Evolutionary conservation across 2,113 vertebrate species (phyloP).

Genomic region (Heterotilapia buettikoferi): DNA sequence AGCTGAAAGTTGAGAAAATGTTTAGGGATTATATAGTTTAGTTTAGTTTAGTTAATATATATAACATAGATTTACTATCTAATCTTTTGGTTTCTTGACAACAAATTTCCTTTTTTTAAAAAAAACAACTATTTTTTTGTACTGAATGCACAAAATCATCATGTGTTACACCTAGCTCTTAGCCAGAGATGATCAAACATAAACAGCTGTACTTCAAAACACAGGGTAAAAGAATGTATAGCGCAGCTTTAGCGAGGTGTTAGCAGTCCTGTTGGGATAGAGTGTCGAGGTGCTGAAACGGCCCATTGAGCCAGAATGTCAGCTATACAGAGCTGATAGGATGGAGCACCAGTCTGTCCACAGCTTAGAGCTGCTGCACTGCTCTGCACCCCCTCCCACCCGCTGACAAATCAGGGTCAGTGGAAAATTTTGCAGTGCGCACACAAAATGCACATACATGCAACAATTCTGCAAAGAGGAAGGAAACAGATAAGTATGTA

Average conservation of each 20-base stretch:
- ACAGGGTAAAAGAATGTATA: neutral
- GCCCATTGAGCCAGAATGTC: slow-evolving; percentile 57
- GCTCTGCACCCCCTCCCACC: neutral
- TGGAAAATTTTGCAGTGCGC: slow-evolving; percentile 15
- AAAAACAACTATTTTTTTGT: neutral
- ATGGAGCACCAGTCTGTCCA: slow-evolving; percentile 44
- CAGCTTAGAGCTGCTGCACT: slow-evolving; percentile 16
- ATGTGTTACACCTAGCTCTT: neutral
- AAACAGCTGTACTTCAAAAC: neutral
- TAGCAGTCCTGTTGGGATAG: slow-evolving; percentile 34
- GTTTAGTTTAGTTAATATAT: neutral
- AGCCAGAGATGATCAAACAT: neutral
- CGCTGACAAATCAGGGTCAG: neutral
- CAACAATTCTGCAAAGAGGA: neutral
- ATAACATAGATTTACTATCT: neutral
- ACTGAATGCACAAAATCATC: neutral
- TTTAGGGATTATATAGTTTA: too few relatives aligned
- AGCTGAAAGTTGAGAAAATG: neutral
- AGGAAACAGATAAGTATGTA: neutral
- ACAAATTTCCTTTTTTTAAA: neutral
- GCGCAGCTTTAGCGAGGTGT: neutral
- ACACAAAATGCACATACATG: neutral
- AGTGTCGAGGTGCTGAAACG: slow-evolving; percentile 63
- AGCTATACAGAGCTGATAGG: slow-evolving; percentile 50
- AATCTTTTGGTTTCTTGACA: neutral